Evolutionary conservation across 1,140 invertebrate genomes (phyloP).

Genomic region (Centruroides sculpturatus): DNA sequence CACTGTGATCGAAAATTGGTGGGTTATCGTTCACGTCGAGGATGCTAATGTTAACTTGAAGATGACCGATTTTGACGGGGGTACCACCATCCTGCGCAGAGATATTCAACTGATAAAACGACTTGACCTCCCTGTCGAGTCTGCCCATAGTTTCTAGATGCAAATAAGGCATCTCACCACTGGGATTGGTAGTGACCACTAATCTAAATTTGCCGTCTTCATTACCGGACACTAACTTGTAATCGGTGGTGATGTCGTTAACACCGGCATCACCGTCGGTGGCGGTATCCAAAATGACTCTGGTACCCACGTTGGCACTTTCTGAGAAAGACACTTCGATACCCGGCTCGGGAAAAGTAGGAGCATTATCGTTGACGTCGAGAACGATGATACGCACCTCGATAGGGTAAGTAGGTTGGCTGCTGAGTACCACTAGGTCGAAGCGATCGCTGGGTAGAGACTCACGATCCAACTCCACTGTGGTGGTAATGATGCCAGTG

Average conservation of each 20-base stretch:
- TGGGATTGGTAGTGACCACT: constrained; percentile 70
- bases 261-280: constrained; percentile 65
- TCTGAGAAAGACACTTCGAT: constrained; percentile 78
- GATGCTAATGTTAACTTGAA: constrained; percentile 78
- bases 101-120: constrained; percentile 72
- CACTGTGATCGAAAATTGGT: constrained; percentile 81
- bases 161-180: constrained; percentile 71
- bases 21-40: constrained; percentile 91
- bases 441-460: constrained; percentile 55
- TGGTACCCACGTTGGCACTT: constrained; percentile 69
- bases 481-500: constrained; percentile 66
- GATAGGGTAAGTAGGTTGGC: constrained; percentile 82
- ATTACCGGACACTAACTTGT: constrained; percentile 74
- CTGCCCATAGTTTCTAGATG: constrained; percentile 79
- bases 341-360: constrained; percentile 72
- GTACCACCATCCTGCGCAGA: constrained; percentile 72
- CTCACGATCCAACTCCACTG: constrained; percentile 64
- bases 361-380: constrained; percentile 79
- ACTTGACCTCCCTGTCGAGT: constrained; percentile 68
- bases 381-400: constrained; percentile 71
- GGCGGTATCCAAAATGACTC: constrained; percentile 70
- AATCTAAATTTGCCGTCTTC: constrained; percentile 71
- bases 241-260: constrained; percentile 73
- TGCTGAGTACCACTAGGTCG: constrained; percentile 75
- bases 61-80: constrained; percentile 61